These are phyloP conservation scores for Chromis chromis DNA, from an alignment of 2,797 vertebrate species.

Conservation along the genomic window DNA sequence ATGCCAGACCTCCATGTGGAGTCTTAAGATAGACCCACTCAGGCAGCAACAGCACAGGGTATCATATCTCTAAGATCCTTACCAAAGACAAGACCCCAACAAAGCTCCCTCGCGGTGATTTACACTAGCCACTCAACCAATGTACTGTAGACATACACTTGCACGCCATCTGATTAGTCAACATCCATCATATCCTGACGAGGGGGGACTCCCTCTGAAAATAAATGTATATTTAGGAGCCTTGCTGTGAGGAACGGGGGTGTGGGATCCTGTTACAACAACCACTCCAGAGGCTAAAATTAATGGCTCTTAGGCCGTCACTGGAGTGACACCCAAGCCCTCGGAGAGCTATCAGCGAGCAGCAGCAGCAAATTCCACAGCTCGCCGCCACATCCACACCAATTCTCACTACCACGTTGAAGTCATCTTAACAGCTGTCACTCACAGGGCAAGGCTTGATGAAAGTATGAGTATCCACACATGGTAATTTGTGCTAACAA, in stretches of 20 bases:
- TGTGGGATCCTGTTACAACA: constrained; percentile 82
- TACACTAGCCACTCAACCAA: constrained; percentile 66
- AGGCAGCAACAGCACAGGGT: constrained; percentile 79
- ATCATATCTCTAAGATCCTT: constrained; percentile 83
- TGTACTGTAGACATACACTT: constrained; percentile 68
- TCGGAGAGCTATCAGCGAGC: constrained; percentile 78
- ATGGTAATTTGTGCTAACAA: constrained; percentile 64
- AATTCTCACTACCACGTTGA: constrained; percentile 74
- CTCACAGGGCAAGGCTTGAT: constrained; percentile 72
- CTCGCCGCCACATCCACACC: constrained; percentile 77
- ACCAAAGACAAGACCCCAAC: constrained; percentile 79
- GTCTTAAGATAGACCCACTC: constrained; percentile 84
- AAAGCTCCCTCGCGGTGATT: constrained; percentile 72
- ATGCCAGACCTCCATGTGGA: constrained; percentile 85
- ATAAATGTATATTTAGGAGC: constrained; percentile 83
- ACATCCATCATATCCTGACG: constrained; percentile 84
- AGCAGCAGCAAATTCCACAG: constrained; percentile 78
- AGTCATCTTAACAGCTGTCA: constrained; percentile 79
- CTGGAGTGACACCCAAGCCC: constrained; percentile 82
- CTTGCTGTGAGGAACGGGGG: constrained; percentile 58
- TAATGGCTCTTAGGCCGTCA: constrained; percentile 83
- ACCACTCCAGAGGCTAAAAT: constrained; percentile 85
- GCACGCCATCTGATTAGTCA: constrained; percentile 79
- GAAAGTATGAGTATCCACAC: constrained; percentile 53
- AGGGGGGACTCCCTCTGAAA: constrained; percentile 81